Conservation (phyloP, 1,140 invertebrate genomes). For the Stegodyphus dumicola region DNA sequence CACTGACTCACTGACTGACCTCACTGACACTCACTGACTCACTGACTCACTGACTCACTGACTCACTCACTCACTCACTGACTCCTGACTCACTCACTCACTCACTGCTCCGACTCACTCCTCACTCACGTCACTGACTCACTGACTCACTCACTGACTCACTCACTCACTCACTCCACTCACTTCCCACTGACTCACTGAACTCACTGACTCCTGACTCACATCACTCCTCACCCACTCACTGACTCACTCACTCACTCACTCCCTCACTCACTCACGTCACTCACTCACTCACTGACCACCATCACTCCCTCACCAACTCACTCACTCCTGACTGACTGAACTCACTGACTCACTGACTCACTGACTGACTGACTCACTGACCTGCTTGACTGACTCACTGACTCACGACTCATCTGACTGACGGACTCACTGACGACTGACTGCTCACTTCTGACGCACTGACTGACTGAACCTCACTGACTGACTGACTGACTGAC, state of each 20-base stretch:
- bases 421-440: constrained; percentile 24
- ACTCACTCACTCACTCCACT: constrained; percentile 26
- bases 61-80: constrained; percentile 32
- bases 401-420: too few relatives aligned
- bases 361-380: constrained; percentile 28
- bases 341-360: constrained; percentile 34
- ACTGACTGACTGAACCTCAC: not conserved
- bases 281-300: constrained; percentile 18
- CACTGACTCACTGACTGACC: not conserved
- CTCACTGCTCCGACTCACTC: not conserved
- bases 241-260: constrained; percentile 4
- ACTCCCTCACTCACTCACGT: not conserved
- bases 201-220: constrained; percentile 13
- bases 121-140: constrained; percentile 16
- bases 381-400: too few relatives aligned
- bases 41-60: too few relatives aligned
- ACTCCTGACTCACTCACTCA: too few relatives aligned
- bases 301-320: constrained; percentile 17
- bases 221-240: constrained; percentile 21
- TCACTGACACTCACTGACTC: too few relatives aligned
- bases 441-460: too few relatives aligned
- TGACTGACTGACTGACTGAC: not conserved
- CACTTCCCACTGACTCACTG: constrained; percentile 27
- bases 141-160: constrained; percentile 18
- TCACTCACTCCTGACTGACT: constrained; percentile 11